A percentile compares a stretch with the other conserved stretches of the same genome.
Evolutionary conservation across 2,888 invertebrate genomes (phyloP).

Genomic region (Anodontia alba): DNA sequence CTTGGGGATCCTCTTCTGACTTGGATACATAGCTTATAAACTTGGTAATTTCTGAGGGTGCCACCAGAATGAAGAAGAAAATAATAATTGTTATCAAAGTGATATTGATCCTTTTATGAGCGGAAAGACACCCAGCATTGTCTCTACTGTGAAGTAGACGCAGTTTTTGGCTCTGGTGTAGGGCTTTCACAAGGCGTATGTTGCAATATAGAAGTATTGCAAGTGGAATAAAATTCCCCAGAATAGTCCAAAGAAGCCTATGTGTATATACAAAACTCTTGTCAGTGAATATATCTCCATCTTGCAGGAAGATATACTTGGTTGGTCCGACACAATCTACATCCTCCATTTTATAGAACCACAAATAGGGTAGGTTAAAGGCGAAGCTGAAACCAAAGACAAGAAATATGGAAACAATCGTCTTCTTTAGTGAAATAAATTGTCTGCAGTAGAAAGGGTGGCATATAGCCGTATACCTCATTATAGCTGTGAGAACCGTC

Average conservation of each 20-base stretch:
- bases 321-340: slow-evolving; percentile 11
- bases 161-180: slow-evolving; percentile 72
- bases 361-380: slow-evolving; percentile 88
- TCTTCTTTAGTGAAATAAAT: slow-evolving; percentile 87
- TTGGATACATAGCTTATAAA: slow-evolving; percentile 68
- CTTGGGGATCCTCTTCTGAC: slow-evolving; percentile 29
- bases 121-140: slow-evolving; percentile 69
- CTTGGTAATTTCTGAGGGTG: slow-evolving; percentile 77
- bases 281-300: slow-evolving; percentile 51
- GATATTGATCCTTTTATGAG: slow-evolving; percentile 76
- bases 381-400: slow-evolving; percentile 89
- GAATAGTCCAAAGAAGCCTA: slow-evolving; percentile 69
- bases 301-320: slow-evolving; percentile 28
- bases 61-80: slow-evolving; percentile 77
- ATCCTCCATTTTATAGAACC: slow-evolving; percentile 57
- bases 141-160: slow-evolving; percentile 72
- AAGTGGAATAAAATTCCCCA: slow-evolving; percentile 76
- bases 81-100: slow-evolving; percentile 79
- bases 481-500: slow-evolving; percentile 90
- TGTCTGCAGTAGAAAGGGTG: slow-evolving; percentile 89
- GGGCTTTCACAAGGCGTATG: slow-evolving; percentile 73
- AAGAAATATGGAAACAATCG: slow-evolving; percentile 87
- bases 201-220: slow-evolving; percentile 75
- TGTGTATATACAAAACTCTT: slow-evolving; percentile 66
- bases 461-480: slow-evolving; percentile 91